phyloP scores from a whole-genome alignment of 2,888 invertebrate species.

The Eupithecia pulchellata region DNA sequence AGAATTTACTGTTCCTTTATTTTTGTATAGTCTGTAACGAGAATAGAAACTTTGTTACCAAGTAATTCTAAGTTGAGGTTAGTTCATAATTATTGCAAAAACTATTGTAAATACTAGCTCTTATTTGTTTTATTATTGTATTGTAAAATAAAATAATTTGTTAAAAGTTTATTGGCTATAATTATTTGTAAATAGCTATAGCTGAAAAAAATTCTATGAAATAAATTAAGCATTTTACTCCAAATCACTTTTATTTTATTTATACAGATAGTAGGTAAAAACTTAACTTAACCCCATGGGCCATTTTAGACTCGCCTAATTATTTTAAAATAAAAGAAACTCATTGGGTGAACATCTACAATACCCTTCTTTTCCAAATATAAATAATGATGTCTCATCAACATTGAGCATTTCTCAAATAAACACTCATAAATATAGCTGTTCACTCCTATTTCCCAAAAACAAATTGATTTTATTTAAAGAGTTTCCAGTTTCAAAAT shows the following conservation, averaged over 20 bases:
- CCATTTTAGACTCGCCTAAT: constrained; percentile 13
- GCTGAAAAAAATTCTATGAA: neutral
- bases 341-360: neutral
- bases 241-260: constrained; percentile 33
- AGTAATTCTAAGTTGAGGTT: no score
- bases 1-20: neutral
- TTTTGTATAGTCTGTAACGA: neutral
- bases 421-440: neutral
- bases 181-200: neutral
- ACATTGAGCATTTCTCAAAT: neutral
- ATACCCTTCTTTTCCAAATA: neutral
- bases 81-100: no score
- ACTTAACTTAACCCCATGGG: constrained; percentile 32
- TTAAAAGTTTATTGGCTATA: neutral
- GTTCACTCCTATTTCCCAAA: neutral
- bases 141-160: neutral
- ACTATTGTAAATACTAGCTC: no score
- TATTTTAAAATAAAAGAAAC: constrained; percentile 13
- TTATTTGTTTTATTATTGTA: no score
- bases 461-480: neutral
- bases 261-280: constrained; percentile 31
- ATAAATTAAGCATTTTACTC: constrained; percentile 32
- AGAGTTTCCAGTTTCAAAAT: neutral
- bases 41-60: no score
- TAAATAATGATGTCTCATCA: neutral